phyloP scores from a whole-genome alignment of 2,113 vertebrate species.

The Falco punctatus region DNA sequence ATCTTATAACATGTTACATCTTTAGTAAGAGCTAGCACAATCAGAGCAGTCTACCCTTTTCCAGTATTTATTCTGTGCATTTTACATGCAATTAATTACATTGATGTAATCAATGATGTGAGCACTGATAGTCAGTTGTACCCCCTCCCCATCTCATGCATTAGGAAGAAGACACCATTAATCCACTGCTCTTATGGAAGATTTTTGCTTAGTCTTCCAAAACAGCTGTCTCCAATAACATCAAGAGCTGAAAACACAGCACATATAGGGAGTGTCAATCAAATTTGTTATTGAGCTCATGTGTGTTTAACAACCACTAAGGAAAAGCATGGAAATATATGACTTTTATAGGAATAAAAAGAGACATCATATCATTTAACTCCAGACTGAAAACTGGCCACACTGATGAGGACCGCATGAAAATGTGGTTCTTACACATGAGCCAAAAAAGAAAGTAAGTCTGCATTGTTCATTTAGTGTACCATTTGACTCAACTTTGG shows the following conservation, averaged over 20 bases:
- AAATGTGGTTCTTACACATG: not conserved
- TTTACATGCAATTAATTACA: not conserved
- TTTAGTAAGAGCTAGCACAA: not conserved
- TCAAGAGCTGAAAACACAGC: constrained; percentile 32
- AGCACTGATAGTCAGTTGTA: not conserved
- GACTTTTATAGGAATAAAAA: not conserved
- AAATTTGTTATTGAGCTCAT: not conserved
- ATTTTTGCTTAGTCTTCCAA: not conserved
- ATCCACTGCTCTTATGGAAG: not conserved
- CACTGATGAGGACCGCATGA: not conserved
- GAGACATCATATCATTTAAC: not conserved
- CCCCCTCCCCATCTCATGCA: not conserved
- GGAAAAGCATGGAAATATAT: not conserved
- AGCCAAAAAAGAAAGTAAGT: not conserved
- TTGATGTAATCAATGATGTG: not conserved
- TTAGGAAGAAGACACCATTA: not conserved
- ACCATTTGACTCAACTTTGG: not conserved
- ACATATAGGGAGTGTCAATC: not conserved
- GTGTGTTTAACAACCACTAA: not conserved
- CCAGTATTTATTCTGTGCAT: not conserved
- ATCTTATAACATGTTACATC: not conserved
- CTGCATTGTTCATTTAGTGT: not conserved
- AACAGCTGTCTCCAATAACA: not conserved
- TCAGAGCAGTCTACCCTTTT: not conserved
- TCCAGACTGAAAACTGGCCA: not conserved